phyloP scores from a whole-genome alignment of 2,113 vertebrate species.

The Mirza zaza region DNA sequence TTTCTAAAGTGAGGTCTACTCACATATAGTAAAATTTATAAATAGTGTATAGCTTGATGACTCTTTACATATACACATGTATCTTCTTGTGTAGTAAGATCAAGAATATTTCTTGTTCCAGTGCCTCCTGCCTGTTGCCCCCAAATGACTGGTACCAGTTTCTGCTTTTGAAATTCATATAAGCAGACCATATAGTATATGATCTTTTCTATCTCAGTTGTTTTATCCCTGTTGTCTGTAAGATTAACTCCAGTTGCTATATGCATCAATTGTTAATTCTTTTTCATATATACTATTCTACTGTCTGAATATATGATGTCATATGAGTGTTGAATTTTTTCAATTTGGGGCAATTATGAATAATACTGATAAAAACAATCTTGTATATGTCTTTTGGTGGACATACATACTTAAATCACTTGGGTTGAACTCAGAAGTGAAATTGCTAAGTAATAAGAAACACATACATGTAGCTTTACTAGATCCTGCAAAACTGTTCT shows the following conservation, averaged over 20 bases:
- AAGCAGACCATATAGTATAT: not conserved
- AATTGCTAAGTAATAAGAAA: not conserved
- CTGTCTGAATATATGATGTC: not conserved
- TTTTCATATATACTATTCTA: not conserved
- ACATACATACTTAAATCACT: not conserved
- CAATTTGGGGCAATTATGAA: not conserved
- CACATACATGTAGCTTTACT: not conserved
- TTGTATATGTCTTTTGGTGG: not conserved
- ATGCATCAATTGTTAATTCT: not conserved
- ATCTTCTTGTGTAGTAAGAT: not conserved
- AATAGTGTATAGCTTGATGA: not conserved
- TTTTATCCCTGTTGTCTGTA: not conserved
- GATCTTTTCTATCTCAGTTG: not conserved
- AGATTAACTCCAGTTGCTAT: not conserved
- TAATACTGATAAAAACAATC: not conserved
- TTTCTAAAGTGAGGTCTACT: not conserved
- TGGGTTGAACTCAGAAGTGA: not conserved
- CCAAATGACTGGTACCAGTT: rapidly evolving
- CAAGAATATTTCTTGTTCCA: not conserved
- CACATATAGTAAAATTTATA: not conserved
- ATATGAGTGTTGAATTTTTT: not conserved
- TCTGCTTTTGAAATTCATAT: not conserved
- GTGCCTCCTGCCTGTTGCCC: not conserved
- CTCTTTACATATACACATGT: not conserved
- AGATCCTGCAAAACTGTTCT: not conserved